phyloP scores from a whole-genome alignment of 2,888 invertebrate species.

The Leptarthrus brevirostris region DNA sequence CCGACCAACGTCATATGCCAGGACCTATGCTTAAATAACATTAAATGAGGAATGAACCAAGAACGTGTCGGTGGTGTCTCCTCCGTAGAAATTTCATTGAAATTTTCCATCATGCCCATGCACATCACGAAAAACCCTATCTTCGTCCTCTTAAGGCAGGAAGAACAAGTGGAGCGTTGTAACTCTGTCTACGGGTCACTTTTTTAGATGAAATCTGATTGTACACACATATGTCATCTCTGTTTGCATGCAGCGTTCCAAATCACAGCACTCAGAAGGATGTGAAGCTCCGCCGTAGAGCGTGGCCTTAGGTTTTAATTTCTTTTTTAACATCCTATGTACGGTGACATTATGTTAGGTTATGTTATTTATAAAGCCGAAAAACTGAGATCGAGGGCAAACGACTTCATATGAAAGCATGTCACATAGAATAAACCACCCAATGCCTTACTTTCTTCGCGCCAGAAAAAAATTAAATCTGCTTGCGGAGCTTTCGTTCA shows the following conservation, averaged over 20 bases:
- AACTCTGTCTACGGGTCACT: slow-evolving; percentile 17
- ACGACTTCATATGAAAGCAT: slow-evolving; percentile 26
- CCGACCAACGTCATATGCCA: too few relatives aligned
- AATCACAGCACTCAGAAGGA: background rate
- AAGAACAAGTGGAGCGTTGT: slow-evolving; percentile 6
- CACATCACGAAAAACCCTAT: too few relatives aligned
- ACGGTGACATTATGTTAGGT: background rate
- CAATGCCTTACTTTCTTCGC: slow-evolving; percentile 11
- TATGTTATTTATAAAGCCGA: slow-evolving; percentile 1
- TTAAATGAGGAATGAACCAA: too few relatives aligned
- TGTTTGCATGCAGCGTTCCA: background rate
- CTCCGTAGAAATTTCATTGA: too few relatives aligned
- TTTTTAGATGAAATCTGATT: background rate
- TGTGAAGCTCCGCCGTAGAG: background rate
- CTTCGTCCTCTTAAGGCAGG: background rate
- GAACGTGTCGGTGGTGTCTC: too few relatives aligned
- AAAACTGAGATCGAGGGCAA: background rate
- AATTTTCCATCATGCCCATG: too few relatives aligned
- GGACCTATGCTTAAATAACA: too few relatives aligned
- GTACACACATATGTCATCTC: background rate
- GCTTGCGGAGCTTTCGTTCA: background rate
- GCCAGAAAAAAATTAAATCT: background rate
- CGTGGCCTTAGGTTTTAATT: background rate
- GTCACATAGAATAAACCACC: slow-evolving; percentile 6
- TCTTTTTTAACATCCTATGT: background rate